phyloP scores from a whole-genome alignment of 2,888 invertebrate species.

The Operophtera brumata region DNA sequence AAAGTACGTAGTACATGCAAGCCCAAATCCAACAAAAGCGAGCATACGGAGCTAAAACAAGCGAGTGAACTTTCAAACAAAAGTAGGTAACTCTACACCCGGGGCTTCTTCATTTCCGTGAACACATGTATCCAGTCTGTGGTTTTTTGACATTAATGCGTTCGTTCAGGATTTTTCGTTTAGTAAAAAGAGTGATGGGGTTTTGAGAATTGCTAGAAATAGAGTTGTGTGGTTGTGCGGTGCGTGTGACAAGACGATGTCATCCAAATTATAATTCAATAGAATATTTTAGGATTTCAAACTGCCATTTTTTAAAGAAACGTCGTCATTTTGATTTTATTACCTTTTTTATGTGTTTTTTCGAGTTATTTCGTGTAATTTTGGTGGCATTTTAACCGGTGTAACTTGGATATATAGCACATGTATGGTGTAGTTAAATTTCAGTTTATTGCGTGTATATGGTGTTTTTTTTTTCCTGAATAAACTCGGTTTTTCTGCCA shows the following conservation, averaged over 20 bases:
- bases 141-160: constrained; percentile 24
- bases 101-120: constrained; percentile 25
- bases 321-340: no score
- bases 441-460: no score
- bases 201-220: constrained; percentile 15
- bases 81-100: constrained; percentile 16
- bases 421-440: no score
- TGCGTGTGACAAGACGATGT: constrained; percentile 1
- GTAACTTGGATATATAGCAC: no score
- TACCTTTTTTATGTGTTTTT: no score
- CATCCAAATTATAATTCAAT: no score
- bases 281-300: no score
- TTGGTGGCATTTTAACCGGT: no score
- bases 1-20: neutral
- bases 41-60: constrained; percentile 5
- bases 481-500: no score
- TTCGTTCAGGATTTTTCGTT: constrained; percentile 15
- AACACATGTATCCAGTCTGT: constrained; percentile 23
- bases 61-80: constrained; percentile 18
- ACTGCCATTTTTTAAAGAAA: no score
- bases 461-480: no score
- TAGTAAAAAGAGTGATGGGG: constrained; percentile 10
- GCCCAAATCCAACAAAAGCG: constrained; percentile 13
- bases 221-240: constrained; percentile 3
- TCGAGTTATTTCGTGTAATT: no score